Conservation (phyloP, 2,888 invertebrate genomes). For the Eulithis testata region DNA sequence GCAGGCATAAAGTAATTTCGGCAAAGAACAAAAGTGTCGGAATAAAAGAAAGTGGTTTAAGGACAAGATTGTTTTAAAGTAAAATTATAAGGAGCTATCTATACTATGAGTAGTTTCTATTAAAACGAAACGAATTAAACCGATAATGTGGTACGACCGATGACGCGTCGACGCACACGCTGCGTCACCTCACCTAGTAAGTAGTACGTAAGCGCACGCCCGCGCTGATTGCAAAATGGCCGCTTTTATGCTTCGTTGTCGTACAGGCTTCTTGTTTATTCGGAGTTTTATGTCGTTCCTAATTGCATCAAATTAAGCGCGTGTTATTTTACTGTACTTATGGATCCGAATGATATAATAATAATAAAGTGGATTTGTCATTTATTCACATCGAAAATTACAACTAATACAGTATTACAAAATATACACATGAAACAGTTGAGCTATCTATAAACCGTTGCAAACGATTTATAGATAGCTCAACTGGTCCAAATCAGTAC, state of each 20-base stretch:
- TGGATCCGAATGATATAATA: no score
- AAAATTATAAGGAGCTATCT: slow-evolving; percentile 4
- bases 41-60: not conserved
- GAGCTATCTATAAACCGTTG: no score
- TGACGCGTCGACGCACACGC: slow-evolving; percentile 44
- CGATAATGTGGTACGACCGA: slow-evolving; percentile 25
- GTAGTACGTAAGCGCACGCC: slow-evolving; percentile 37
- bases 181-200: slow-evolving; percentile 42
- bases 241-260: slow-evolving; percentile 50
- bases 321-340: no score
- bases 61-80: not conserved
- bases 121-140: slow-evolving; percentile 14
- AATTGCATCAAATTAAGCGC: slow-evolving; percentile 6
- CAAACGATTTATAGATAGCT: no score
- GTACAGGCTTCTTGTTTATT: slow-evolving; percentile 34
- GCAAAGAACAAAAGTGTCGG: not conserved
- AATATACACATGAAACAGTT: no score
- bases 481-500: no score
- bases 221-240: slow-evolving; percentile 65
- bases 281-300: slow-evolving; percentile 8
- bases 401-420: no score
- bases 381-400: no score
- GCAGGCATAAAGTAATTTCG: slow-evolving; percentile 1
- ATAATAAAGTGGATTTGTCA: no score
- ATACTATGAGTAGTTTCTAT: slow-evolving; percentile 22